Evolutionary conservation across 2,888 invertebrate genomes (phyloP).

Genomic region (Glomeris marginata): DNA sequence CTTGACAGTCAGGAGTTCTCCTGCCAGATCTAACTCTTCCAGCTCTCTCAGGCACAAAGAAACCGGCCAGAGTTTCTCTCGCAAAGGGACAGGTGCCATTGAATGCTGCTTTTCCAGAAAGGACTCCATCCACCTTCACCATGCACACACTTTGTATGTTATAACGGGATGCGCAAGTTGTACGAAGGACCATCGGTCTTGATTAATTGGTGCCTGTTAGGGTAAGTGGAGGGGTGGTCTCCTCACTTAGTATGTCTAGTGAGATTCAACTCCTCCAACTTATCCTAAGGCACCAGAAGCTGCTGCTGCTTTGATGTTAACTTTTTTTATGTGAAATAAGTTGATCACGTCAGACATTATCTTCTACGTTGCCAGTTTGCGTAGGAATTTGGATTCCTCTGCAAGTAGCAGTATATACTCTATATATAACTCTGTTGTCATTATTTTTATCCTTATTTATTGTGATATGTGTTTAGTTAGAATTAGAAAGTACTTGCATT

Average conservation of each 20-base stretch:
- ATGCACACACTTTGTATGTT: conserved; percentile 5
- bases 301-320: background rate
- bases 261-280: conserved; percentile 67
- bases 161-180: background rate
- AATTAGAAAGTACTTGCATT: no score
- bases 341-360: background rate
- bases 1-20: conserved; percentile 35
- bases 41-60: conserved; percentile 37
- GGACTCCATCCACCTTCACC: background rate
- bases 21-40: conserved; percentile 63
- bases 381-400: conserved; percentile 5
- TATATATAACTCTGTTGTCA: no score
- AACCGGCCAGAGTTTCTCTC: conserved; percentile 16
- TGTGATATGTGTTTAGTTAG: no score
- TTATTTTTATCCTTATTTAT: no score
- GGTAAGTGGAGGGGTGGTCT: conserved; percentile 50
- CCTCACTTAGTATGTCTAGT: conserved; percentile 43
- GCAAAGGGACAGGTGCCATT: no score
- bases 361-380: conserved; percentile 1
- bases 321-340: background rate
- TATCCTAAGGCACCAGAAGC: conserved; percentile 34
- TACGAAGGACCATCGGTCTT: no score
- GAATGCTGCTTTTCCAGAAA: background rate
- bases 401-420: conserved; percentile 3
- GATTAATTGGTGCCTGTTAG: conserved; percentile 22